A percentile compares a stretch with the other conserved stretches of the same genome.
Conservation (phyloP, 2,113 vertebrate species). For the Eolophus roseicapilla region DNA sequence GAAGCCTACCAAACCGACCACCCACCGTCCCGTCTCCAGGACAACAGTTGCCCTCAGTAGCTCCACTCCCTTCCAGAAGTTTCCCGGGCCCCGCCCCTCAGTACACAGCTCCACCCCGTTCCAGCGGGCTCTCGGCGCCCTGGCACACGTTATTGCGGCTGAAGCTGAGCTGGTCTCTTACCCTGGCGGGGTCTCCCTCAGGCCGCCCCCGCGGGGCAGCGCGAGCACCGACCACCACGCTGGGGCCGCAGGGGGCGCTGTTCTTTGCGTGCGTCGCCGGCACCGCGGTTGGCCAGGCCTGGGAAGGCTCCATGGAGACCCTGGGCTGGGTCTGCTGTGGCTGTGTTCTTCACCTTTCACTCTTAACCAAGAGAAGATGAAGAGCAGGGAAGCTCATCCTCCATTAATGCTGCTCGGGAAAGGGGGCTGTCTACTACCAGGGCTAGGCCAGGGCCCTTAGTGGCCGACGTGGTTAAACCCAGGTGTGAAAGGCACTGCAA, state of each 20-base stretch:
- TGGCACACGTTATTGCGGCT: fast-evolving
- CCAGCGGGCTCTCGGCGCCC: fast-evolving
- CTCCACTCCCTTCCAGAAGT: background rate
- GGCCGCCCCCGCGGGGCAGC: too few relatives aligned
- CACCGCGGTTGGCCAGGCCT: background rate
- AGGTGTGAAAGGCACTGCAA: background rate
- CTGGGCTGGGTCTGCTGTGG: fast-evolving
- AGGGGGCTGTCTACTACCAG: fast-evolving
- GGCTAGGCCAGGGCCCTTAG: too few relatives aligned
- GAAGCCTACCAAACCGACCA: fast-evolving
- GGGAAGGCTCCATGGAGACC: background rate
- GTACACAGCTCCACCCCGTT: too few relatives aligned
- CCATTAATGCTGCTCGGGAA: background rate
- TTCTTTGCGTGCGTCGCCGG: fast-evolving
- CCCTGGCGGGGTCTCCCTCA: background rate
- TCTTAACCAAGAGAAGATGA: background rate
- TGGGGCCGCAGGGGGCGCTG: background rate
- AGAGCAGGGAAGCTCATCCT: background rate
- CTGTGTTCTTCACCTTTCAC: background rate
- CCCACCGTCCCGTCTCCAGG: too few relatives aligned
- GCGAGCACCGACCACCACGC: background rate
- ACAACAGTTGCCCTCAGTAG: background rate
- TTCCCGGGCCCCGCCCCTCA: background rate
- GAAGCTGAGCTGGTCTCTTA: background rate
- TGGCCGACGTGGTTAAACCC: fast-evolving